Evolutionary conservation across 2,113 vertebrate genomes (phyloP).

Genomic region (Heliornis fulica): DNA sequence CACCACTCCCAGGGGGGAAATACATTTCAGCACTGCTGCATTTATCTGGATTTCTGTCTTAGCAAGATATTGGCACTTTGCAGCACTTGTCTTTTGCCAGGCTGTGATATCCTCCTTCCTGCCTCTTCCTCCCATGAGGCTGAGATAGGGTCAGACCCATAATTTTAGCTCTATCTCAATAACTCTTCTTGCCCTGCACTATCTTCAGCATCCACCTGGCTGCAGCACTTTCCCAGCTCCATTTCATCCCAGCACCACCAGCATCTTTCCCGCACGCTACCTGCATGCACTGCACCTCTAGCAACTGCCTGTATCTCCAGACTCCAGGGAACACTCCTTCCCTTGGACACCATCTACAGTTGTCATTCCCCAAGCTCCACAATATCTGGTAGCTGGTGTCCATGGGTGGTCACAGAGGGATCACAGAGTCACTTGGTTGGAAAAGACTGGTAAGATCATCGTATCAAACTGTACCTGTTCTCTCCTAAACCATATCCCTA

Average conservation of each 20-base stretch:
- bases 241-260: not conserved
- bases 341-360: too few relatives aligned
- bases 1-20: not conserved
- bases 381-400: accelerated
- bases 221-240: not conserved
- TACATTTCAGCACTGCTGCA: not conserved
- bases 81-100: not conserved
- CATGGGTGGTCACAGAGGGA: not conserved
- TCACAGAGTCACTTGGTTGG: too few relatives aligned
- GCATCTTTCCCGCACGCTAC: not conserved
- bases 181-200: not conserved
- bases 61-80: not conserved
- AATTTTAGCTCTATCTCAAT: not conserved
- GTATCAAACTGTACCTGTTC: too few relatives aligned
- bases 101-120: not conserved
- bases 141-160: not conserved
- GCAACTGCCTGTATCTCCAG: not conserved
- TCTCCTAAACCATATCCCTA: too few relatives aligned
- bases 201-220: not conserved
- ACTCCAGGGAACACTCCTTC: not conserved
- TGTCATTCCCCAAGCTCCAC: not conserved
- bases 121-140: not conserved
- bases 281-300: not conserved
- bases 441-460: too few relatives aligned
- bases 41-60: not conserved